phyloP scores from a whole-genome alignment of 1,140 invertebrate species.

The Drosophila azteca region DNA sequence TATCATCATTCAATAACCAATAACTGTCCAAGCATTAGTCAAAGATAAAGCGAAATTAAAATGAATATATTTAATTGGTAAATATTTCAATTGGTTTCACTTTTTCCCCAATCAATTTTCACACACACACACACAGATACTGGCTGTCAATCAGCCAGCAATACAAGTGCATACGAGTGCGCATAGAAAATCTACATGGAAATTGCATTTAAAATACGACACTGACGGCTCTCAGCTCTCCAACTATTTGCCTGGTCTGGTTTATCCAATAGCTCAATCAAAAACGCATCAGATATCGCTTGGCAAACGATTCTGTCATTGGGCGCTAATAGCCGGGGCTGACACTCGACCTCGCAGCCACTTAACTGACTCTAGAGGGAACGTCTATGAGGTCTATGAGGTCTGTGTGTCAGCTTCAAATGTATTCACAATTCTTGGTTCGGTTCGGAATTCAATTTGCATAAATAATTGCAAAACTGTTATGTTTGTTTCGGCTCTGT shows the following conservation, averaged over 20 bases:
- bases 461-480: slow-evolving; percentile 54
- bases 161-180: no score
- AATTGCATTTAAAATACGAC: slow-evolving; percentile 33
- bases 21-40: no score
- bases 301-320: slow-evolving; percentile 38
- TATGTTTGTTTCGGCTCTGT: not conserved
- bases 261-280: slow-evolving; percentile 37
- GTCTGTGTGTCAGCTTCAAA: not conserved
- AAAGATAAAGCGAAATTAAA: no score
- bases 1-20: no score
- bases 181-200: slow-evolving; percentile 16
- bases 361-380: slow-evolving; percentile 1
- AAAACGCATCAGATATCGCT: slow-evolving; percentile 32
- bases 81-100: not conserved
- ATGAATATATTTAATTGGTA: no score
- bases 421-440: slow-evolving; percentile 19
- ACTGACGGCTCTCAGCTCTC: slow-evolving; percentile 29
- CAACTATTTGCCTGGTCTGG: slow-evolving; percentile 15
- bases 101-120: not conserved
- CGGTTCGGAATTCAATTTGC: slow-evolving; percentile 41
- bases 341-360: slow-evolving; percentile 49
- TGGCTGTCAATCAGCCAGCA: no score
- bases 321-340: slow-evolving; percentile 25
- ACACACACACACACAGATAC: no score
- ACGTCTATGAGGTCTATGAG: not conserved